A percentile compares a stretch with the other conserved stretches of the same genome.
These are phyloP conservation scores for Amblyjoppa fuscipennis DNA, from an alignment of 2,888 invertebrate species.

Conservation along the genomic window DNA sequence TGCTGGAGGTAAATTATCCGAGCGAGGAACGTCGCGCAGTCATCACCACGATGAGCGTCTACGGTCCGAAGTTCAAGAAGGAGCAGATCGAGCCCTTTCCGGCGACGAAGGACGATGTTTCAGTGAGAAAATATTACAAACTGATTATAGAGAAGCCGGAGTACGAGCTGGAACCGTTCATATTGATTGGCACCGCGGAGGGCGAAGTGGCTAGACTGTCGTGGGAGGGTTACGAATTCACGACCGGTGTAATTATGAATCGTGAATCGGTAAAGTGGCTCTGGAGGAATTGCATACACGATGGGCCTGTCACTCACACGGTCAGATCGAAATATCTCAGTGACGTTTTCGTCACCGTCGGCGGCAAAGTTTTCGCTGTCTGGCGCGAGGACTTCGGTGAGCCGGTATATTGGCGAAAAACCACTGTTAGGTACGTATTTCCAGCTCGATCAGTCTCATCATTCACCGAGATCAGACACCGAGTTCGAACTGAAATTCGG, in stretches of 20 bases:
- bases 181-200: conserved; percentile 78
- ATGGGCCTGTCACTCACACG: conserved; percentile 89
- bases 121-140: conserved; percentile 74
- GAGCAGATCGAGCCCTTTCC: conserved; percentile 67
- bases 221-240: conserved; percentile 90
- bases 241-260: conserved; percentile 88
- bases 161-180: conserved; percentile 68
- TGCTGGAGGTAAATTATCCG: conserved; percentile 86
- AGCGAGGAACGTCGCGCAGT: conserved; percentile 84
- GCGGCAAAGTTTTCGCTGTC: conserved; percentile 91
- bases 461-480: not conserved
- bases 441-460: not conserved
- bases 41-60: conserved; percentile 85
- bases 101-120: conserved; percentile 64
- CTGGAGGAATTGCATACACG: conserved; percentile 88
- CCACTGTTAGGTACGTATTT: conserved; percentile 81
- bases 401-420: conserved; percentile 90
- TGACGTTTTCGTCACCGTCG: conserved; percentile 89
- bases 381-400: conserved; percentile 90
- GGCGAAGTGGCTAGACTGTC: conserved; percentile 86
- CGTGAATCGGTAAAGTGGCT: conserved; percentile 86
- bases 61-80: conserved; percentile 77
- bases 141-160: conserved; percentile 72
- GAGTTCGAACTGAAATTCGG: not conserved
- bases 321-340: conserved; percentile 88